Base-by-base conservation (phyloP, 2,888 invertebrate species). In the Hemicrepidius hirtus region DNA sequence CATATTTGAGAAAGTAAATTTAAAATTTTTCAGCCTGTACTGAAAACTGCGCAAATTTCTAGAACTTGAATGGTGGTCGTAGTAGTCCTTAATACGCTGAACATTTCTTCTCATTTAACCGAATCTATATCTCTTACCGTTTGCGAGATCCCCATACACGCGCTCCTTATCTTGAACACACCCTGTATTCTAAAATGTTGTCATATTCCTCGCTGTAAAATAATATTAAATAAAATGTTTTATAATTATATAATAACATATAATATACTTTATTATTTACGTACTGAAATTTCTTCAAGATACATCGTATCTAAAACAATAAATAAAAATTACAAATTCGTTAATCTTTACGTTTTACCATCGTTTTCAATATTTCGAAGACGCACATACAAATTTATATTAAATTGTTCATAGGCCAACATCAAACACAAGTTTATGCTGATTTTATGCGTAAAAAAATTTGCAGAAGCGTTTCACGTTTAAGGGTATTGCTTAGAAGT, bases 401-500 rank as follows among this genome's bases (percentile, higher is more conserved):
- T 60, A 21, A 62, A 65, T 32, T 53, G 64, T 65, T 16, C 13
- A 18, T 65, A 65, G 64, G 64, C 64, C 67, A 41, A 67, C 55
- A 67, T 49, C 44, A 49, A 67, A 67, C 46, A 59, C 40, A 40
- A 6, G 44, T 59, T 13, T 44, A 60, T 28, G 21, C 20, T 24
- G 60, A 28, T 28, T 37, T 13, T 24, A 44, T 60, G 44, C 28
- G 60, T 60, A 44, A 28, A 55, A 55, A 32, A 59, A 59, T 12
- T 20, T 59, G 18, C 55, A 41, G 28, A 41, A 60, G 60, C 60
- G 21, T 60, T 57, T 24, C 7, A 49, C 24, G 28, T 13, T 78
- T 80, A 85, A 67, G 82, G 80, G 75, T 80, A 86, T 77, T 86
- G 86, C 81, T 85, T 86, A 3, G 87, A 87, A 69, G 87, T 86